These are phyloP conservation scores for Hyperoplus immaculatus DNA, from an alignment of 2,797 vertebrate genomes.

Conservation along the genomic window DNA sequence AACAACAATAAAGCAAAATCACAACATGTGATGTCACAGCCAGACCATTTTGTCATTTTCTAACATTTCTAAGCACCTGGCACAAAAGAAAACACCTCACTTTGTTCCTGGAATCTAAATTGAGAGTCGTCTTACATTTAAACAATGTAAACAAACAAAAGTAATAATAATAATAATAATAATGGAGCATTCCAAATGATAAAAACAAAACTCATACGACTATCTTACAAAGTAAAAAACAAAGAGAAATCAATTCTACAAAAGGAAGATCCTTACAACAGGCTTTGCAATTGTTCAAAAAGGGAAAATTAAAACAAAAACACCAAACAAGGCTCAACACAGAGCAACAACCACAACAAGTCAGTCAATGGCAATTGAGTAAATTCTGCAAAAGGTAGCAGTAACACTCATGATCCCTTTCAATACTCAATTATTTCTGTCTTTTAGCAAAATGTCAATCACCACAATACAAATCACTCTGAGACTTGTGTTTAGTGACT, in stretches of 20 bases:
- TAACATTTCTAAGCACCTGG: conserved; percentile 76
- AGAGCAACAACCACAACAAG: conserved; percentile 73
- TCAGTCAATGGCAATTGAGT: conserved; percentile 73
- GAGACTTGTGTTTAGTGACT: conserved; percentile 55
- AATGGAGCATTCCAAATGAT: conserved; percentile 70
- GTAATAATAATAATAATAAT: conserved; percentile 24
- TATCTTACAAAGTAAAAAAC: conserved; percentile 83
- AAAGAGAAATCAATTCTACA: conserved; percentile 75
- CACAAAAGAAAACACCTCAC: conserved; percentile 74
- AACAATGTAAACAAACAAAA: conserved; percentile 78
- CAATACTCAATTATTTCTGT: conserved; percentile 65
- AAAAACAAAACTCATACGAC: conserved; percentile 75
- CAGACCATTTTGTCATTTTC: conserved; percentile 70
- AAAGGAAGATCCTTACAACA: conserved; percentile 82
- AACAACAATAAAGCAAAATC: conserved; percentile 54
- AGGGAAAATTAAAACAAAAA: conserved; percentile 38
- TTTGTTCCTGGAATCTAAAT: conserved; percentile 85
- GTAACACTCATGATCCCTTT: conserved; percentile 78
- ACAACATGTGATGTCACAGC: conserved; percentile 77
- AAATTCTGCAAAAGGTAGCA: conserved; percentile 69
- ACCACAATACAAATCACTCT: conserved; percentile 58
- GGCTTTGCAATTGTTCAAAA: conserved; percentile 79
- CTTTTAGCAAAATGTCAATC: conserved; percentile 66
- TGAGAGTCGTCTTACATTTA: conserved; percentile 72
- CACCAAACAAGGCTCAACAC: conserved; percentile 59